Evolutionary conservation across 2,113 vertebrate genomes (phyloP), one percentile per base, ranked within the genome.

Genomic region (Oxygymnocypris stewartii): DNA sequence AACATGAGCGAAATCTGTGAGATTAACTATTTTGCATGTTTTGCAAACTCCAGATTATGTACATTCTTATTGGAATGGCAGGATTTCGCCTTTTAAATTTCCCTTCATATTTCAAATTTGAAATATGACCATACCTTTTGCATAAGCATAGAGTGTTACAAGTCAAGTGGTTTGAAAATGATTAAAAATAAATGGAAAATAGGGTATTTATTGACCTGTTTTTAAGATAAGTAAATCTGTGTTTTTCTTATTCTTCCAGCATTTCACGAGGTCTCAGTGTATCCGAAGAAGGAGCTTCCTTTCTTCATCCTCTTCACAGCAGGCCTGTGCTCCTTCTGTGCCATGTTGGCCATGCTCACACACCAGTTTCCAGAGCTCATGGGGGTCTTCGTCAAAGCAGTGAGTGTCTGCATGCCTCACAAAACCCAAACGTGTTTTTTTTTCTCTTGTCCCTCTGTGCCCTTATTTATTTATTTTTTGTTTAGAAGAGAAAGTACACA

Each of bases 271-370:
- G 97, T 99, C 91, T 99, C 98, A 10, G 97, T 99, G 83, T 99
- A 99, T 91, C 98, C 98, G 10, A 99, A 99, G 95, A 99, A 98
- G 93, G 98, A 99, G 84, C 96, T 99, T 88, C 98, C 98, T 74
- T 99, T 99, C 93, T 99, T 99, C 95, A 99, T 99, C 92, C 97
- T 99, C 90, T 99, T 99, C 95, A 99, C 98, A 92, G 98, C 98
- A 87, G 98, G 98, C 88, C 95, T 99, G 57, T 99, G 97, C 85
- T 99, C 98, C 88, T 99, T 98, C 82, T 98, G 98, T 31, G 98
- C 98, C 88, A 96, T 99, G 97, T 95, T 99, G 92, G 98, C 98
- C 81, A 96, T 99, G 90, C 97, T 99, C 74, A 99, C 97, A 9
- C 98, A 99, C 93, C 98, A 99, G 92, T 99, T 99, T 93, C 98